A percentile compares a stretch with the other conserved stretches of the same genome.
phyloP scores from a whole-genome alignment of 1,140 invertebrate species.

The Matsumurasca onukii region DNA sequence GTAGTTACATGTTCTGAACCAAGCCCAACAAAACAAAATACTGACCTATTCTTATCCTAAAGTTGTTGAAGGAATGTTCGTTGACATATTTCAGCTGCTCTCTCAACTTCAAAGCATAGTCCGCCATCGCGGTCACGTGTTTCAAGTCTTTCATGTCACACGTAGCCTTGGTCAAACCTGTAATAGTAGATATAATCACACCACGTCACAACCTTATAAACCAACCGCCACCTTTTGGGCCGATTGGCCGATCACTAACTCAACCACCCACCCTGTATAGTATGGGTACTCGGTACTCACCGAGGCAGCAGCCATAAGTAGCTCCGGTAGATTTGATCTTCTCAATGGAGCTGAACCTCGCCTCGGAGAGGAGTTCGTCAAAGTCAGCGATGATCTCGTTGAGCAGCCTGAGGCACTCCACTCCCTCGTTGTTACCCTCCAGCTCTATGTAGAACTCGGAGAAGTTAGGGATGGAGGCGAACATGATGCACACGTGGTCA shows the following conservation, averaged over 20 bases:
- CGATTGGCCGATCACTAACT: background rate
- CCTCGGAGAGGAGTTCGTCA: conserved; percentile 86
- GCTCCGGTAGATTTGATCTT: conserved; percentile 97
- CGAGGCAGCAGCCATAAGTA: conserved; percentile 96
- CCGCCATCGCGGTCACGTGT: conserved; percentile 87
- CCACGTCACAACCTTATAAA: too few species aligned
- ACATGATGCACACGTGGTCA: conserved; percentile 92
- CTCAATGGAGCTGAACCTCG: conserved; percentile 87
- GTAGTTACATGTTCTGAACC: too few species aligned
- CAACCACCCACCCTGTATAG: background rate
- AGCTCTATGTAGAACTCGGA: conserved; percentile 96
- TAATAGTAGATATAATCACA: conserved; percentile 36
- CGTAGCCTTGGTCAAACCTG: conserved; percentile 74
- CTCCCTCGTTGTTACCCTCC: conserved; percentile 92
- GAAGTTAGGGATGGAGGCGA: conserved; percentile 96
- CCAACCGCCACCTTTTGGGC: background rate
- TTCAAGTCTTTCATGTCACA: conserved; percentile 73
- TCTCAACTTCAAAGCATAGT: conserved; percentile 83
- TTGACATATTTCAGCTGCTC: conserved; percentile 90
- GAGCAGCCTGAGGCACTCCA: conserved; percentile 89
- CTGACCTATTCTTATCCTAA: conserved; percentile 87
- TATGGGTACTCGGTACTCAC: conserved; percentile 48
- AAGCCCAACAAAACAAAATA: background rate
- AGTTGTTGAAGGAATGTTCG: conserved; percentile 96
- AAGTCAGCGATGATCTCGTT: conserved; percentile 98